Evolutionary conservation across 1,140 invertebrate genomes (phyloP), one percentile per base, ranked within the genome.

Genomic region (Polyergus mexicanus): DNA sequence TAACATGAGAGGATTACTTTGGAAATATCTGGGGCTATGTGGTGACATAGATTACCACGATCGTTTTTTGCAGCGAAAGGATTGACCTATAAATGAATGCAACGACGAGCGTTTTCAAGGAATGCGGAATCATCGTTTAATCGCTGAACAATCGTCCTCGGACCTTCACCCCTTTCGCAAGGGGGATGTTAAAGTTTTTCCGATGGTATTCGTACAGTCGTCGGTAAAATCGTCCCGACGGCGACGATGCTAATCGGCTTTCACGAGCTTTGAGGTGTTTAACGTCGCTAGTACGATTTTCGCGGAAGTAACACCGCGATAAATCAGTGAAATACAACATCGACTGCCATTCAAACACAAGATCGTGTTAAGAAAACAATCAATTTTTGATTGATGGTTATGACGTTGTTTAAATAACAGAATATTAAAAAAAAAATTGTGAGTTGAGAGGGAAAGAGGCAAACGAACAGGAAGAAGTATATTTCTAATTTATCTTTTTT

Each of bases 191-290:
- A 66, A 85, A 85, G 84, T 85, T 85, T 85, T 78, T 85, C 44
- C 51, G 44, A 13, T 58, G 66, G 63, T 85, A 69, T 81, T 80
- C 75, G 63, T n/a, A n/a, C 76, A 41, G 80, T 85, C n/a, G n/a
- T 85, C 84, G 69, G 44, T 51, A 44, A 85, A 85, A 81, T 69
- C 51, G 58, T 81, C 63, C 76, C 65, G 66, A 78, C 72, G 83
- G 74, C 72, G 72, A 80, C 77, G 77, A 78, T 66, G 58, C 65
- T 81, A 85, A 85, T 85, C 84, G 84, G 84, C 76, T 85, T 85
- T 81, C 47, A 38, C 76, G 58, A 85, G 84, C 84, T 81, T 68
- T 60, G 77, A 80, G 84, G 66, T 69, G 75, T 78, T 78, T 85
- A 77, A 85, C 83, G 74, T 85, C 65, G 76, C 65, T 32, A 51